Conservation (phyloP, 1,140 invertebrate genomes). For the Macrostomum lignano region DNA sequence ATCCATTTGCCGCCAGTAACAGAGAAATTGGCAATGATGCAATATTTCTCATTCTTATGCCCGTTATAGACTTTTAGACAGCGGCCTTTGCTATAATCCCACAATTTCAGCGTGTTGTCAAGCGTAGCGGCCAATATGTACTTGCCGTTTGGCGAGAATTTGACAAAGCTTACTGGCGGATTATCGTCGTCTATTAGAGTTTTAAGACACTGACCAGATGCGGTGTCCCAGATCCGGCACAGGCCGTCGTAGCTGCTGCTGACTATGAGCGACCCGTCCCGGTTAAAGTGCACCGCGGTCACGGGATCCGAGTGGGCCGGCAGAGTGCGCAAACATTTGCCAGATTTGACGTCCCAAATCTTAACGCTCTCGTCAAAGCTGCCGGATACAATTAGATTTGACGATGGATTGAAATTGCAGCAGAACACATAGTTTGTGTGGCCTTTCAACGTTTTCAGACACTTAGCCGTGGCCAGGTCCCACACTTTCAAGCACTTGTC, state of each 20-base stretch:
- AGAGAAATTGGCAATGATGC: conserved; percentile 97
- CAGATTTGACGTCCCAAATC: conserved; percentile 96
- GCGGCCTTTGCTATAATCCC: conserved; percentile 82
- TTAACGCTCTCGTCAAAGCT: conserved; percentile 95
- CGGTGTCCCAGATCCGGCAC: conserved; percentile 97
- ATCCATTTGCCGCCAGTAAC: conserved; percentile 98
- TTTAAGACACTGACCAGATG: conserved; percentile 91
- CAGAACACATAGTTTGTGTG: conserved; percentile 99
- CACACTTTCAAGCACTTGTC: conserved; percentile 98
- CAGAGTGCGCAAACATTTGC: conserved; percentile 86
- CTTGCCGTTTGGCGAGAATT: conserved; percentile 98
- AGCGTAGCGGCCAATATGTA: conserved; percentile 90
- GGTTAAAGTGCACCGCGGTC: conserved; percentile 37
- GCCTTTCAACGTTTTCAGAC: conserved; percentile 87
- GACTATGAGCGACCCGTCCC: conserved; percentile 87
- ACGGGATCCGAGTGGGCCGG: conserved; percentile 98
- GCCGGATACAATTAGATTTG: conserved; percentile 84
- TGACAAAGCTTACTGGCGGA: conserved; percentile 95
- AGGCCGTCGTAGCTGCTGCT: conserved; percentile 95
- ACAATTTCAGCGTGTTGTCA: conserved; percentile 75
- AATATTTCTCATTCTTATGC: conserved; percentile 96
- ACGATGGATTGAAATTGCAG: conserved; percentile 98
- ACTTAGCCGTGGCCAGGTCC: conserved; percentile 82
- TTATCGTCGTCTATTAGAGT: conserved; percentile 65
- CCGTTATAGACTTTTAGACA: conserved; percentile 89